phyloP scores from a whole-genome alignment of 2,888 invertebrate species.

The Zygaena filipendulae region DNA sequence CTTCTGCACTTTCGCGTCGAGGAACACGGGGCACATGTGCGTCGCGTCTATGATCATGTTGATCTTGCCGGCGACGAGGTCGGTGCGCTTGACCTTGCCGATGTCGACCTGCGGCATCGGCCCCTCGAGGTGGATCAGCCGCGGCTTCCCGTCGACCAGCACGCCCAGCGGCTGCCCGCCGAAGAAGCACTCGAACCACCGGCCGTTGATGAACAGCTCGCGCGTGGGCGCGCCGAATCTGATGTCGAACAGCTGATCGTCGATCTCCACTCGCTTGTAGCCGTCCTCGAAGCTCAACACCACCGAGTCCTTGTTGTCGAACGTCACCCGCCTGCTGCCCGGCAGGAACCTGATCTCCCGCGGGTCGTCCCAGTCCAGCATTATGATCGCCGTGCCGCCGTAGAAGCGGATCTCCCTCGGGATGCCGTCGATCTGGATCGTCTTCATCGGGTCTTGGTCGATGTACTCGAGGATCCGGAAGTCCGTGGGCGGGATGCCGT shows the following conservation, averaged over 20 bases:
- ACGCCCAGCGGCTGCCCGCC: conserved; percentile 87
- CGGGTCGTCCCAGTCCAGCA: conserved; percentile 88
- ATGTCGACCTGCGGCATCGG: conserved; percentile 95
- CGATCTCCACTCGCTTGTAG: conserved; percentile 78
- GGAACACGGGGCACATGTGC: conserved; percentile 80
- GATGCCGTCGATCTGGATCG: conserved; percentile 84
- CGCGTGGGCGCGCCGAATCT: conserved; percentile 92
- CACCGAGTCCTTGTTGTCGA: conserved; percentile 80
- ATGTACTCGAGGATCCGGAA: conserved; percentile 48
- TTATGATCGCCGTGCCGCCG: conserved; percentile 84
- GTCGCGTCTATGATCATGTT: conserved; percentile 85
- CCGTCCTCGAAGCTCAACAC: conserved; percentile 73
- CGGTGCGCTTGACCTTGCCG: conserved; percentile 78
- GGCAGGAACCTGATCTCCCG: conserved; percentile 86
- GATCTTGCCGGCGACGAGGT: conserved; percentile 86
- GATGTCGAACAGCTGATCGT: conserved; percentile 79
- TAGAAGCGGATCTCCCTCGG: conserved; percentile 88
- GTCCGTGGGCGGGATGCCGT: conserved; percentile 44
- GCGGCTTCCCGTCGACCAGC: conserved; percentile 81
- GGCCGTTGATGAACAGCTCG: conserved; percentile 89
- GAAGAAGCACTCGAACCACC: conserved; percentile 93
- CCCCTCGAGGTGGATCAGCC: conserved; percentile 85
- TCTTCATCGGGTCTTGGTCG: conserved; percentile 75
- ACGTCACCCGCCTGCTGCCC: conserved; percentile 78
- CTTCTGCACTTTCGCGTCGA: conserved; percentile 86